Evolutionary conservation across 1,140 invertebrate genomes (phyloP), one percentile per base, ranked within the genome.

Genomic region (Drosophila kepulauana): DNA sequence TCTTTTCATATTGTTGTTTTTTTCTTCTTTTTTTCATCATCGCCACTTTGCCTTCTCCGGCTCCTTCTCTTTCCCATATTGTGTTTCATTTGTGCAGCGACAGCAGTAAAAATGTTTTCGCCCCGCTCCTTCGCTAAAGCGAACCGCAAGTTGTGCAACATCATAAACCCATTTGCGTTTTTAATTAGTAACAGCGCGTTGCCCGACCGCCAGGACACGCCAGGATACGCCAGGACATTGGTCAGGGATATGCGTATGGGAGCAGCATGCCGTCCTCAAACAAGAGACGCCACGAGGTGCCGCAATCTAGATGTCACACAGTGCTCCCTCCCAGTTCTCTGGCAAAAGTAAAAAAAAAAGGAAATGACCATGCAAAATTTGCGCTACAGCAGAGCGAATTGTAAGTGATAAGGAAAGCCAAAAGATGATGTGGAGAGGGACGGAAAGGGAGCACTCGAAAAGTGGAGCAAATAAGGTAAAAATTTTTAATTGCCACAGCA

Each of bases 141-240:
- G 79, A 69, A 84, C 84, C 84, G 70, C 84, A 88, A 75, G 84
- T 88, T 88, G 84, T 88, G 84, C 84, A 84, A 88, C 84, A 88
- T 88, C 84, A 88, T 88, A 88, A 88, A 88, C 84, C 84, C 84
- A 88, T 88, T 88, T 88, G 84, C 84, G 84, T 88, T 88, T 88
- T 88, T 88, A 88, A 88, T 88, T 88, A 88, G 84, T 84, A 88
- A 82, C 80, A 88, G 69, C 76, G 79, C 76, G 73, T 76, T 56
- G 70, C 70, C 46, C 41, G 52, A 67, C 33, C 54, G 30, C n/a
- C 41, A n/a, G 11, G 46, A n/a, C 16, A 63, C 51, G 59, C 75
- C 41, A n/a, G 11, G 46, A n/a, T 8, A 63, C 51, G 59, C 75
- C 56, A 68, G 71, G 71, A 70, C 72, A 63, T 79, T 87, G 84